Percentiles rank a stretch among this genome's conserved stretches.
These are phyloP conservation scores for Trachemys scripta DNA, from an alignment of 2,113 vertebrate species.

Conservation along the genomic window DNA sequence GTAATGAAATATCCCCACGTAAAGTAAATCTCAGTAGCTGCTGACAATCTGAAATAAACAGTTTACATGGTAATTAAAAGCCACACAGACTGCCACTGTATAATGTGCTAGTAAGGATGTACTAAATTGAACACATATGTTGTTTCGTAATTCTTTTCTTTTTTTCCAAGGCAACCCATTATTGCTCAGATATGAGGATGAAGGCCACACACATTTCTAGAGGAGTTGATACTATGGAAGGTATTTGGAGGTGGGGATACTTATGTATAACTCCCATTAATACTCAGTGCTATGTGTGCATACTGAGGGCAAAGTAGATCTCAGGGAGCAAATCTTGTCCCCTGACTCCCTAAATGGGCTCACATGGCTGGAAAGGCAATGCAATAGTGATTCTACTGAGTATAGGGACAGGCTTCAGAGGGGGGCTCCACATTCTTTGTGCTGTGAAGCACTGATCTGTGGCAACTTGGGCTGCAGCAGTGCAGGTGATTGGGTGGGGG, in stretches of 20 bases:
- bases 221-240: not conserved
- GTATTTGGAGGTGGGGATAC: not conserved
- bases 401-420: not conserved
- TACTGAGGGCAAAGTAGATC: not conserved
- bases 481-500: not conserved
- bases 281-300: not conserved
- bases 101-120: not conserved
- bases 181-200: not conserved
- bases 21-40: not conserved
- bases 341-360: not conserved
- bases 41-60: not conserved
- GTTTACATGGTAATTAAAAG: not conserved
- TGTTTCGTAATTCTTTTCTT: not conserved
- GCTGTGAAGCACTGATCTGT: not conserved
- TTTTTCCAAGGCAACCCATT: not conserved
- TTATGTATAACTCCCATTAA: not conserved
- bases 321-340: not conserved
- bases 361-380: not conserved
- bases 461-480: not conserved
- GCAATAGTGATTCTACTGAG: not conserved
- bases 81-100: not conserved
- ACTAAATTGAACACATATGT: not conserved
- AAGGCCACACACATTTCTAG: not conserved
- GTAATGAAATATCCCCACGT: not conserved
- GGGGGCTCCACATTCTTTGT: not conserved